phyloP scores from a whole-genome alignment of 2,888 invertebrate genomes.

The Drosophila borealis region DNA sequence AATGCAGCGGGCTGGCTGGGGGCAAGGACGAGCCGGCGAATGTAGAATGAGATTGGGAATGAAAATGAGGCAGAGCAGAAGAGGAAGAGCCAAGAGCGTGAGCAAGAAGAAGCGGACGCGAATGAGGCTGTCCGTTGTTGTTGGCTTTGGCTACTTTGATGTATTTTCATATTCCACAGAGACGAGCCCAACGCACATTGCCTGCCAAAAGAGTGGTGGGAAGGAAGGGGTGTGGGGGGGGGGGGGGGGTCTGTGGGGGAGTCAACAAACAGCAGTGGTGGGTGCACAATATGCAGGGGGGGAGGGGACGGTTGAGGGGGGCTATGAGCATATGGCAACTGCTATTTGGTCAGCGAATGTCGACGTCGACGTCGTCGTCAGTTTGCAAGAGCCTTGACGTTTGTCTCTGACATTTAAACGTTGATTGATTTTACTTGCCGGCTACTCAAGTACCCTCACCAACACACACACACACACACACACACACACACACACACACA shows the following conservation, averaged over 20 bases:
- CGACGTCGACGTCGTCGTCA: slow-evolving; percentile 10
- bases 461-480: not conserved
- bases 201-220: slow-evolving; percentile 1
- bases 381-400: slow-evolving; percentile 39
- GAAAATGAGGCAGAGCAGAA: slow-evolving; percentile 2
- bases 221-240: not conserved
- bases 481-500: not conserved
- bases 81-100: not conserved
- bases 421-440: slow-evolving; percentile 66
- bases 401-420: slow-evolving; percentile 62
- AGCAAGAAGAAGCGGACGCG: not conserved
- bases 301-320: not conserved
- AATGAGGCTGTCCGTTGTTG: slow-evolving; percentile 34
- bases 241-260: not conserved
- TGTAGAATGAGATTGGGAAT: slow-evolving; percentile 10
- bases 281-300: not conserved
- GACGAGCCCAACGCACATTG: slow-evolving; percentile 55
- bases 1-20: slow-evolving; percentile 12
- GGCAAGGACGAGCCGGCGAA: slow-evolving; percentile 25
- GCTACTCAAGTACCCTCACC: slow-evolving; percentile 11
- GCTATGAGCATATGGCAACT: not conserved
- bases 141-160: slow-evolving; percentile 71
- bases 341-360: slow-evolving; percentile 40
- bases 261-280: not conserved
- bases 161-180: slow-evolving; percentile 76